Percentiles rank a stretch among this genome's conserved stretches.
Conservation (phyloP, 1,140 invertebrate species). For the Trichoplusia ni region DNA sequence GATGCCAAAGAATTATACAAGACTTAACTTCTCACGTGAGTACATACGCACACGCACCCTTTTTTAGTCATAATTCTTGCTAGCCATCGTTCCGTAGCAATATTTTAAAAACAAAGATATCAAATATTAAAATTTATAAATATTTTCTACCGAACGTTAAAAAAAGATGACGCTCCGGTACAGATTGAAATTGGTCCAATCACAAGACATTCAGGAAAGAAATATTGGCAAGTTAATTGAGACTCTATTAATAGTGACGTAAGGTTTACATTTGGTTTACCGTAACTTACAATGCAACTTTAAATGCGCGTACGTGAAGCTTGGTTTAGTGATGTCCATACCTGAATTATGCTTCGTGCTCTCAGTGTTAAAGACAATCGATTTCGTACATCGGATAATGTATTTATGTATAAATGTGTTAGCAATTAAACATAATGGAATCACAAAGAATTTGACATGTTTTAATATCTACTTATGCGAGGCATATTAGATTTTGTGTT, state of each 20-base stretch:
- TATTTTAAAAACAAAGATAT: neutral
- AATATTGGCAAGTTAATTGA: neutral
- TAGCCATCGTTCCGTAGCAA: too few relatives aligned
- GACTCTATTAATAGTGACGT: neutral
- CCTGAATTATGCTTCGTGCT: neutral
- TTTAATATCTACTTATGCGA: too few relatives aligned
- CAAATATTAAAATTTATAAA: neutral
- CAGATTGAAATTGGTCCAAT: slow-evolving; percentile 9
- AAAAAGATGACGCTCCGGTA: slow-evolving; percentile 11
- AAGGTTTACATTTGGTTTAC: neutral
- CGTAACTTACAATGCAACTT: slow-evolving; percentile 2
- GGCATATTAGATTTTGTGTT: too few relatives aligned
- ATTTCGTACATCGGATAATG: neutral
- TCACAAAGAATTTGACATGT: too few relatives aligned
- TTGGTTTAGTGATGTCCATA: neutral
- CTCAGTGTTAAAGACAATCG: neutral
- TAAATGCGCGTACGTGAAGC: slow-evolving; percentile 9
- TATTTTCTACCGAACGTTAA: neutral
- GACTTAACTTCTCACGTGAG: too few relatives aligned
- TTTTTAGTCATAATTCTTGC: too few relatives aligned
- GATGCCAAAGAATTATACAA: too few relatives aligned
- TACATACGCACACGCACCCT: too few relatives aligned
- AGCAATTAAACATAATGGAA: too few relatives aligned
- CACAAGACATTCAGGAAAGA: neutral
- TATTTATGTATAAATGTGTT: too few relatives aligned